Percentiles rank a stretch among this genome's conserved stretches.
These are phyloP conservation scores for Hydrotaea cyrtoneurina DNA, from an alignment of 2,888 invertebrate species.

Conservation along the genomic window DNA sequence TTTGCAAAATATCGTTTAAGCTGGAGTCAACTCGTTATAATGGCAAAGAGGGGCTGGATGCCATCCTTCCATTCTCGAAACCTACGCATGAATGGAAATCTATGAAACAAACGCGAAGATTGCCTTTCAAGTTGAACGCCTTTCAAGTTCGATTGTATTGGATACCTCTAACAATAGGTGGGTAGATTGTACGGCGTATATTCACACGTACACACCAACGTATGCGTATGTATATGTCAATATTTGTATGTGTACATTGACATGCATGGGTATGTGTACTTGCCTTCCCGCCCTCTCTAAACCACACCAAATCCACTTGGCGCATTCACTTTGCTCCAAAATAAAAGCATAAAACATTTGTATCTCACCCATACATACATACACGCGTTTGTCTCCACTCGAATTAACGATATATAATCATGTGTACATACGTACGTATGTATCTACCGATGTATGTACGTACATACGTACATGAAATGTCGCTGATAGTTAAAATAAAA, in stretches of 20 bases:
- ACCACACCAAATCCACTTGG: slow-evolving; percentile 21
- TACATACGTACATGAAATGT: background rate
- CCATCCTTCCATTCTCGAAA: background rate
- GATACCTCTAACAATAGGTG: slow-evolving; percentile 12
- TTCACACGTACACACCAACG: no score
- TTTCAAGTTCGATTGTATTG: slow-evolving; percentile 64
- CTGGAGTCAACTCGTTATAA: background rate
- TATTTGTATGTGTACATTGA: no score
- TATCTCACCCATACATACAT: background rate
- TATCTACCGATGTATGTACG: background rate
- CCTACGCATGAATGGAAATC: slow-evolving; percentile 39
- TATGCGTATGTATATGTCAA: background rate
- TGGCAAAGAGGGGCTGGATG: background rate
- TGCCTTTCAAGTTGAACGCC: slow-evolving; percentile 70
- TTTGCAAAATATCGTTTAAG: slow-evolving; percentile 18
- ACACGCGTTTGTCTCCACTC: background rate
- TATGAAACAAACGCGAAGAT: slow-evolving; percentile 59
- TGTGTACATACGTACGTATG: slow-evolving; percentile 5
- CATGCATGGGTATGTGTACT: no score
- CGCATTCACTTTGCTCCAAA: slow-evolving; percentile 10
- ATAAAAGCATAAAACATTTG: background rate
- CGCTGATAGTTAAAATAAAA: slow-evolving; percentile 38
- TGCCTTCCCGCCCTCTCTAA: no score
- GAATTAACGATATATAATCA: background rate
- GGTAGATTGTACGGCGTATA: background rate